Evolutionary conservation across 1,140 invertebrate species (phyloP).

Genomic region (Heliconius himera): DNA sequence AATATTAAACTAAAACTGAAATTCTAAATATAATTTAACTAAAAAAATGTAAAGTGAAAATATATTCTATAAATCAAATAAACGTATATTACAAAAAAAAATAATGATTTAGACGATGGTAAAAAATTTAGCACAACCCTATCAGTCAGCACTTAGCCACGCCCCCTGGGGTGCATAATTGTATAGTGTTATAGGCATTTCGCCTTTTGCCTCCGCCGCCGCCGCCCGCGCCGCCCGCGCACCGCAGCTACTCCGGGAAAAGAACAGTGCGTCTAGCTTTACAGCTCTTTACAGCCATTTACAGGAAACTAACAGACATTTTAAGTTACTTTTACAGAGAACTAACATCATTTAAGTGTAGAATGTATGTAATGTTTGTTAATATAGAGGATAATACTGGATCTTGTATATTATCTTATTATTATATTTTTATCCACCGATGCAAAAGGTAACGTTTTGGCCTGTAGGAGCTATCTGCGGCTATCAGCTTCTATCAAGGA

Average conservation of each 20-base stretch:
- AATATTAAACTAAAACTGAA: too few species aligned
- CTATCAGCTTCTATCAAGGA: too few species aligned
- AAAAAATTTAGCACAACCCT: constrained; percentile 22
- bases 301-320: not conserved
- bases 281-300: constrained; percentile 9
- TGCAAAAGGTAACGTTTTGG: too few species aligned
- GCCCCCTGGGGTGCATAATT: constrained; percentile 60
- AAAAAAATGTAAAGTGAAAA: too few species aligned
- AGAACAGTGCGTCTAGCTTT: not conserved
- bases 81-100: not conserved
- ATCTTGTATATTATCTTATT: too few species aligned
- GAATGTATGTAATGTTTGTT: not conserved
- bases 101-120: not conserved
- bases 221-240: constrained; percentile 21
- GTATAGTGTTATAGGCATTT: constrained; percentile 45
- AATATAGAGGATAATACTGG: too few species aligned
- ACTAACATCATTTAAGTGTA: not conserved
- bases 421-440: too few species aligned
- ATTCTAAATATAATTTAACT: too few species aligned
- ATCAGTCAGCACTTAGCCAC: constrained; percentile 8
- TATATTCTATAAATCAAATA: not conserved
- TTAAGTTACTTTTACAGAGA: not conserved
- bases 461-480: too few species aligned
- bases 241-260: constrained; percentile 36
- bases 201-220: constrained; percentile 47